Conservation (phyloP, 2,797 vertebrate species). For the Pteronotus mesoamericanus region DNA sequence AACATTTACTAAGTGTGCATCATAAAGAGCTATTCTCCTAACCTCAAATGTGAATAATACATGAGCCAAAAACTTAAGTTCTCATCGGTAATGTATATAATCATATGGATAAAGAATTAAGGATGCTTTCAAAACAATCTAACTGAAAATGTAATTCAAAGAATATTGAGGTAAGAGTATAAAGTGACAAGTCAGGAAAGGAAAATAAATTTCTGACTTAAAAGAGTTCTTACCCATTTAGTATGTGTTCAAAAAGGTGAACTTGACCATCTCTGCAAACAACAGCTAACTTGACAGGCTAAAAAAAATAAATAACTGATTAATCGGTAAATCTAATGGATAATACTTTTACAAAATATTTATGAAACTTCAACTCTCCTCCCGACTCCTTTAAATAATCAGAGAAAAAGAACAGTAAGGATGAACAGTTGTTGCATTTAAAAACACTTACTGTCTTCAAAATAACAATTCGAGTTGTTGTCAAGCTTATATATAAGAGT, state of each 20-base stretch:
- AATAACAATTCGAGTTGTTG: neutral
- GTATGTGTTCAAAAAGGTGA: constrained; percentile 97
- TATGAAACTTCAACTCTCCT: neutral
- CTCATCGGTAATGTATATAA: neutral
- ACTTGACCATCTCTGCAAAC: constrained; percentile 96
- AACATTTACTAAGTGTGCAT: neutral
- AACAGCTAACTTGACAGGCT: constrained; percentile 96
- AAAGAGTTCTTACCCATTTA: constrained; percentile 90
- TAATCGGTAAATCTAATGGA: neutral
- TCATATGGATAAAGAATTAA: neutral
- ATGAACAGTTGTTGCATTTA: neutral
- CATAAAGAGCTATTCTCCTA: constrained; percentile 22
- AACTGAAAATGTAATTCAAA: constrained; percentile 4
- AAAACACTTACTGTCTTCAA: constrained; percentile 1
- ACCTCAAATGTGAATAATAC: neutral
- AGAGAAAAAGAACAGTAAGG: neutral
- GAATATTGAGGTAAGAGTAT: neutral
- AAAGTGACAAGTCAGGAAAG: neutral
- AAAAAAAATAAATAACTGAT: constrained; percentile 50
- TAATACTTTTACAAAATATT: neutral
- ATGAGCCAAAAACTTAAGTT: neutral
- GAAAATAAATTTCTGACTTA: neutral
- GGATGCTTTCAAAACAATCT: neutral
- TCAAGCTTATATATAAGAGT: neutral
- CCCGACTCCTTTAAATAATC: neutral